phyloP scores from a whole-genome alignment of 2,113 vertebrate genomes.

The Gnathonemus echidnorhynchus region DNA sequence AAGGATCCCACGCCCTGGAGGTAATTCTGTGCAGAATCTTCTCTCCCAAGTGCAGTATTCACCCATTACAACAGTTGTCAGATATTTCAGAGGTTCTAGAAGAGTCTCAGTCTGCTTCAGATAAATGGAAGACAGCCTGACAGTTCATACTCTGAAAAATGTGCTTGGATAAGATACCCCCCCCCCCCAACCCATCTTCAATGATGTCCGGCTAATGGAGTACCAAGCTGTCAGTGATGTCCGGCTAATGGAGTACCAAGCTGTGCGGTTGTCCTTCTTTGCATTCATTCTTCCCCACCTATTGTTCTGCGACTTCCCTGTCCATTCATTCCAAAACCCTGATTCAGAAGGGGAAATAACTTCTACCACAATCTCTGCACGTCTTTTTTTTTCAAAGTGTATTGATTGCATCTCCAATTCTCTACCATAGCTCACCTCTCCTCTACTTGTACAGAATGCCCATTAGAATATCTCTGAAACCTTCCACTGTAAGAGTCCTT shows the following conservation, averaged over 20 bases:
- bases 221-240: background rate
- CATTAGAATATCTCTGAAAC: background rate
- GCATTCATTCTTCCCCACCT: background rate
- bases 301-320: background rate
- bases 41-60: background rate
- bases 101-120: background rate
- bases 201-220: background rate
- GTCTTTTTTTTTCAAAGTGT: background rate
- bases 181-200: background rate
- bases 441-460: background rate
- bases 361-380: background rate
- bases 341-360: background rate
- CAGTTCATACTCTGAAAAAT: background rate
- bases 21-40: background rate
- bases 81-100: background rate
- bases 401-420: background rate
- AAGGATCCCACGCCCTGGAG: background rate
- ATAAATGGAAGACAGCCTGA: background rate
- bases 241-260: background rate
- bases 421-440: background rate
- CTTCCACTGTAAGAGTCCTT: background rate
- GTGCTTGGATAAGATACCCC: background rate
- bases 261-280: background rate
- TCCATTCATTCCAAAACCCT: background rate
- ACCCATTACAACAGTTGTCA: background rate